Evolutionary conservation across 2,113 vertebrate species (phyloP).

Genomic region (Suncus etruscus): DNA sequence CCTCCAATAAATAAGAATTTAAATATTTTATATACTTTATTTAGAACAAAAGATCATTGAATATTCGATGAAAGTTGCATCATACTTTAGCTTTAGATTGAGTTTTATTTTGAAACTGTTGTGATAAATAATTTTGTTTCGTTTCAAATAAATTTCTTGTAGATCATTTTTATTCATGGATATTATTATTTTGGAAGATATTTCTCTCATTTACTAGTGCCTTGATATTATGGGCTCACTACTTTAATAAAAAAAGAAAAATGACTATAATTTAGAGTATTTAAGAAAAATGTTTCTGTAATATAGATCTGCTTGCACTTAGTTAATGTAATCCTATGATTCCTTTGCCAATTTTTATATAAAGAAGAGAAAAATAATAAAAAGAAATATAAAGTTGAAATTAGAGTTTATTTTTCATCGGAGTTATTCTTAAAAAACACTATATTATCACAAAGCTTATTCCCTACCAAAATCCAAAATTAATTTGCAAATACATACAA

Average conservation of each 20-base stretch:
- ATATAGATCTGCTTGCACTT: neutral
- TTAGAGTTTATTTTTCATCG: neutral
- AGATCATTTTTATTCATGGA: too few relatives aligned
- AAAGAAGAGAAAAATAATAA: neutral
- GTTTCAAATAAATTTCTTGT: too few relatives aligned
- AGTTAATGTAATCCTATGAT: neutral
- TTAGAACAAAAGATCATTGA: too few relatives aligned
- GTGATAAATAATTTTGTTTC: too few relatives aligned
- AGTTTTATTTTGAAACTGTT: too few relatives aligned
- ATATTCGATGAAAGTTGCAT: too few relatives aligned
- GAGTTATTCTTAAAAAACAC: neutral
- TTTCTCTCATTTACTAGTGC: too few relatives aligned
- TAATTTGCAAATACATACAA: neutral
- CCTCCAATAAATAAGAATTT: too few relatives aligned
- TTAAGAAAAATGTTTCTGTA: neutral
- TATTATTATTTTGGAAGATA: too few relatives aligned
- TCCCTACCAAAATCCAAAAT: neutral
- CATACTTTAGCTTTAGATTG: too few relatives aligned
- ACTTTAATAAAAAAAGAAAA: neutral
- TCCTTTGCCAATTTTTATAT: neutral
- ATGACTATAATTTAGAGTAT: neutral
- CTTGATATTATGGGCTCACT: neutral
- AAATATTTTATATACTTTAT: too few relatives aligned
- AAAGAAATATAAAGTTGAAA: conserved; percentile 12
- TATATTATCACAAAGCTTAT: neutral